A percentile compares a stretch with the other conserved stretches of the same genome.
Conservation (phyloP, 2,113 vertebrate species). For the Cinclus cinclus region DNA sequence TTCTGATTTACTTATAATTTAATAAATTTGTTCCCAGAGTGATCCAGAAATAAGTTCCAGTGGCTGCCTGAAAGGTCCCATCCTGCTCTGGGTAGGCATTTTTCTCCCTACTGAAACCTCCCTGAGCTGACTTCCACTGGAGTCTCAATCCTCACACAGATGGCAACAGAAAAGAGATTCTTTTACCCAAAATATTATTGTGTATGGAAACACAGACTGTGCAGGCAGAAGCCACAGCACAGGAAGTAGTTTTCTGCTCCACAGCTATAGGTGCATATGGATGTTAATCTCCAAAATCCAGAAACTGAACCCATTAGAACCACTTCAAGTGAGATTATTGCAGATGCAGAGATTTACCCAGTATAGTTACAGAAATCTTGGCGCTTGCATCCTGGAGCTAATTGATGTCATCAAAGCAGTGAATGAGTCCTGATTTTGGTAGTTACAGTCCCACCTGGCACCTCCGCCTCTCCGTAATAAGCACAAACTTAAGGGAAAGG, state of each 20-base stretch:
- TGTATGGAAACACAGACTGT: background rate
- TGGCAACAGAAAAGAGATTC: background rate
- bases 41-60: background rate
- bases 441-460: slow-evolving; percentile 74
- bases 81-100: background rate
- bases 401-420: slow-evolving; percentile 67
- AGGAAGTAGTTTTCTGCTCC: background rate
- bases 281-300: background rate
- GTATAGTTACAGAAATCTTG: slow-evolving; percentile 66
- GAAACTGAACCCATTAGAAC: slow-evolving; percentile 23
- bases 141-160: background rate
- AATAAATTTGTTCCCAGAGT: rapidly evolving
- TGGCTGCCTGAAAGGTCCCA: background rate
- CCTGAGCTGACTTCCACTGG: background rate
- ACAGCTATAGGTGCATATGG: background rate
- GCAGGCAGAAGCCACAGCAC: background rate
- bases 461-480: background rate
- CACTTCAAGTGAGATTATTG: slow-evolving; percentile 65
- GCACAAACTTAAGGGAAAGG: slow-evolving; percentile 12
- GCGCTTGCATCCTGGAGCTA: slow-evolving; percentile 60
- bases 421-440: slow-evolving; percentile 67
- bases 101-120: background rate
- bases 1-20: background rate
- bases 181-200: background rate
- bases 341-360: slow-evolving; percentile 51